Evolutionary conservation across 2,888 invertebrate genomes (phyloP), one percentile per base, ranked within the genome.

Genomic region (Abrostola triplasia): DNA sequence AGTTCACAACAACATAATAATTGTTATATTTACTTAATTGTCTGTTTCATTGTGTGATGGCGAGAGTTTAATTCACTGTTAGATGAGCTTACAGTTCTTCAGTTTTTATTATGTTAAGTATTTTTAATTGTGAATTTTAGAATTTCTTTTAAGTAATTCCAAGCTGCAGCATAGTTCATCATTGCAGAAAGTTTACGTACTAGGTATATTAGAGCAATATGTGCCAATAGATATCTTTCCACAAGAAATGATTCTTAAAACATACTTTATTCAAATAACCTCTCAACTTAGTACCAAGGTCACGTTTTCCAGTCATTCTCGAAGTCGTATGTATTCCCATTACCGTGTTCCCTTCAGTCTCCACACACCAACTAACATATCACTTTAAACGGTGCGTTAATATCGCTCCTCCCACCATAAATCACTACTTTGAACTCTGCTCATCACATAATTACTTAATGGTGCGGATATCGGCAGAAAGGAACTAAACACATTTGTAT

Each of bases 401-500:
- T 69, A 64, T 75, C 69, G 44, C 47, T 60, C 36, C 35, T 48
- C 53, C 60, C 54, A 47, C 60, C 47, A 70, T 73, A 70, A 59
- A 66, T 73, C 74, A 64, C 49, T 49, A 48, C 64, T 73, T 62
- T 66, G 53, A 66, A 55, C 54, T 70, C 50, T 59, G 62, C 59
- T 56, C 63, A 64, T 72, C 69, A 76, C 59, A 62, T 64, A 59
- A 72, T 75, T 69, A 69, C 48, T 66, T 75, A 75, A 69, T 75
- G 75, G 76, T 9, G 52, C 44, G 69, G 48, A 67, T 58, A 67
- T 60, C 59, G 36, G 59, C 41, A 24, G 24, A 63, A 59, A 59
- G 48, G 42, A 59, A 44, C 40, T 58, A 55, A 61, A 66, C 61
- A 66, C 60, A 53, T 50, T 56, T 56, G 59, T 9, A 57, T 24